Evolutionary conservation across 2,888 invertebrate species (phyloP).

Genomic region (Nineta flava): DNA sequence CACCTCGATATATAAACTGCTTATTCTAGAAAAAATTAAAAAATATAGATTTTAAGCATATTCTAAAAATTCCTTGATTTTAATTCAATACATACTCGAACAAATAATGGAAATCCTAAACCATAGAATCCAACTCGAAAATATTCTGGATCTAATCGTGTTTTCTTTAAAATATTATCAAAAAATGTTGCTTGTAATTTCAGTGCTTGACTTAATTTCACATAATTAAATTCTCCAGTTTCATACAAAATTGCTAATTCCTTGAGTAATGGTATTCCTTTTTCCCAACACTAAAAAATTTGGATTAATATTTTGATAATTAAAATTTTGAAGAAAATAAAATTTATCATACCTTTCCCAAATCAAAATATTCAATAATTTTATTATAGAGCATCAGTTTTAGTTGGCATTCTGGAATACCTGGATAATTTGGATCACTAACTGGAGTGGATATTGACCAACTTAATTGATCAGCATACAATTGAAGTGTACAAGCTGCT

Average conservation of each 20-base stretch:
- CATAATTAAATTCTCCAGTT: slow-evolving; percentile 71
- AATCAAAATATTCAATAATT: slow-evolving; percentile 84
- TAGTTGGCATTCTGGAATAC: slow-evolving; percentile 73
- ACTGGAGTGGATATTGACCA: slow-evolving; percentile 61
- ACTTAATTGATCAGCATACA: slow-evolving; percentile 80
- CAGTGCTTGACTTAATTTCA: slow-evolving; percentile 68
- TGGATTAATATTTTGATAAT: not conserved
- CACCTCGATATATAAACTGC: slow-evolving; percentile 86
- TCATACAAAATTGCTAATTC: slow-evolving; percentile 81
- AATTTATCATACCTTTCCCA: slow-evolving; percentile 54
- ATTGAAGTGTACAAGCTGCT: slow-evolving; percentile 83
- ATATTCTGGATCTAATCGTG: slow-evolving; percentile 86
- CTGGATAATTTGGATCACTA: slow-evolving; percentile 51
- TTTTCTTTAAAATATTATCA: slow-evolving; percentile 75
- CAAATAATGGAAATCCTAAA: slow-evolving; percentile 82
- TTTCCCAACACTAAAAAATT: slow-evolving; percentile 73
- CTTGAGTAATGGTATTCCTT: slow-evolving; percentile 81
- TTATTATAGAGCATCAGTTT: slow-evolving; percentile 79
- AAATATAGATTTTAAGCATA: slow-evolving; percentile 6
- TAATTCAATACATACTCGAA: slow-evolving; percentile 49
- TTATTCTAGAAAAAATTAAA: slow-evolving; percentile 55
- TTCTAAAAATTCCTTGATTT: slow-evolving; percentile 1
- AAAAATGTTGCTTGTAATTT: slow-evolving; percentile 79
- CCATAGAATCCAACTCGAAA: slow-evolving; percentile 93
- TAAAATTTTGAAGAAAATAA: not conserved